Evolutionary conservation across 2,888 invertebrate species (phyloP), one percentile per base, ranked within the genome.

Genomic region (Druceiella hillmani): DNA sequence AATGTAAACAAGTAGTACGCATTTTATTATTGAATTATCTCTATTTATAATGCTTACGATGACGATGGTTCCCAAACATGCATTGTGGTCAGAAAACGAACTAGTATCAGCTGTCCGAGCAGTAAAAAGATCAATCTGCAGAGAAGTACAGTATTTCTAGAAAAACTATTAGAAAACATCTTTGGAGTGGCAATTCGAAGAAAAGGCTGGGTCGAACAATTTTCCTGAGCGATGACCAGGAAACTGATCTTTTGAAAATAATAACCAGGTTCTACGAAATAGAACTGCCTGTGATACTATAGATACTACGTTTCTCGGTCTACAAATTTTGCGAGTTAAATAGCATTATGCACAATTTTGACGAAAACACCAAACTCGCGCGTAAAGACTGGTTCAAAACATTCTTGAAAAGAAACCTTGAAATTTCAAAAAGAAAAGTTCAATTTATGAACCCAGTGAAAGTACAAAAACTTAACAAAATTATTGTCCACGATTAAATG

Each of bases 371-470:
- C 17, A 38, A 44, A 38, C 14, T 26, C 14, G 49, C 53, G 12
- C 50, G 51, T 6, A 46, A 43, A 34, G 41, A 49, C 24, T 52
- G 52, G 51, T 40, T 50, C 7, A 49, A 39, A 13, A 40, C 29
- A 7, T 52, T 53, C 26, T 33, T 52, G 45, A 47, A 44, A 39
- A 43, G 50, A 35, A 35, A 52, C 20, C 44, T 33, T 1, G 39
- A 45, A 20, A 40, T 49, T 36, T 47, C 49, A 2, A 33, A 14
- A 37, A 41, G 46, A 46, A 49, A 50, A 33, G 50, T 49, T 5
- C 50, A 52, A 25, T 46, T 50, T 15, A 49, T 52, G 50, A 52
- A 51, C 39, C 45, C 49, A 3, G 51, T 45, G n/a, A 42, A 50
- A 34, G 51, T 49, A 6, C 48, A 51, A 49, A 52, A 51, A 14